Evolutionary conservation across 2,888 invertebrate species (phyloP), one percentile per base, ranked within the genome.

Genomic region (Tuberolachnus salignus): DNA sequence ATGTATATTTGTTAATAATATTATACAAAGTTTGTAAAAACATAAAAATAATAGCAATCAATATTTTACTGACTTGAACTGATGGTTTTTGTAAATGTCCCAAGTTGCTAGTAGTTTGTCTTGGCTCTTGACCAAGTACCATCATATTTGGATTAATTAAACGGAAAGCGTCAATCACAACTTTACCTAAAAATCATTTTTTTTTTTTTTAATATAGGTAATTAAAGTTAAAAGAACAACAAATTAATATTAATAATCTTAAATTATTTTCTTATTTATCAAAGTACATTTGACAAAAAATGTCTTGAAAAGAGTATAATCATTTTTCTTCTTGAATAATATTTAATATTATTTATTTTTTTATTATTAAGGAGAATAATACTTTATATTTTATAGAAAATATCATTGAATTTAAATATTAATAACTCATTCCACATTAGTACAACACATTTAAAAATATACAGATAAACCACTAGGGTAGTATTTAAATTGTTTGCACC

Each of bases 161-260:
- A 83, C 98, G 92, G 89, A 99, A 99, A 82, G 99, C 99, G 88
- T 99, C 99, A 84, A 99, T 98, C n/a, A 98, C 98, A 64, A 98
- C 97, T 90, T 98, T 94, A 3, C 86, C 85, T 84, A 81, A 71
- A 83, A 82, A 75, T 53, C 26, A 42, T 71, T 34, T 19, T 59
- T 59, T 11, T 16, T 11, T 44, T 44, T 44, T 1, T 44, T 13
- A 64, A 19, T 44, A 57, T 13, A n/a, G n/a, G 9, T 49, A 13
- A 44, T 44, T 53, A 19, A 42, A n/a, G n/a, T 8, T 61, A 46
- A 64, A 64, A 46, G 16, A 23, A 66, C 3, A 16, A n/a, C 11
- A 1, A 10, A 3, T 46, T 6, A 66, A 46, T 64, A n/a, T 49
- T 13, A 49, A n/a, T n/a, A 14, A 49, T 49, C 13, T 49, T 49